phyloP scores from a whole-genome alignment of 2,888 invertebrate genomes.

The Caenorhabditis sulstoni region DNA sequence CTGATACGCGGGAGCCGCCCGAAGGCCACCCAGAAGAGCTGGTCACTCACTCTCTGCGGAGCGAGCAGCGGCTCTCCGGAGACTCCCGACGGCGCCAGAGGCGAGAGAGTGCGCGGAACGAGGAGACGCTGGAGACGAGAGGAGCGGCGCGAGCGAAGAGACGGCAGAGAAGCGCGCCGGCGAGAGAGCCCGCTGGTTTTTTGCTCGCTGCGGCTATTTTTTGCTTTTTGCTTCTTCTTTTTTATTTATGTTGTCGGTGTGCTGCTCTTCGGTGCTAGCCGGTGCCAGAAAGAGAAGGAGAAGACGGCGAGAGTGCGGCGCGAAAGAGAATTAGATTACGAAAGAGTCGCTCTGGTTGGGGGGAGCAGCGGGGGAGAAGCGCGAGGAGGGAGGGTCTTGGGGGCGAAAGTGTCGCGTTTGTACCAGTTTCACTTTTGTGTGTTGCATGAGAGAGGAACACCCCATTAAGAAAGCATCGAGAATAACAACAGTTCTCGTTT shows the following conservation, averaged over 20 bases:
- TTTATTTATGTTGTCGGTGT: constrained; percentile 28
- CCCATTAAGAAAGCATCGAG: constrained; percentile 26
- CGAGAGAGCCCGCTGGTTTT: constrained; percentile 22
- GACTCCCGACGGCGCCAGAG: neutral
- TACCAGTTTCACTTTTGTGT: constrained; percentile 19
- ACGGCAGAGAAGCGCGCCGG: constrained; percentile 2
- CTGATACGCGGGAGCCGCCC: constrained; percentile 32
- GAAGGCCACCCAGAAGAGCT: constrained; percentile 16
- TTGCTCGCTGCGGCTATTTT: constrained; percentile 24
- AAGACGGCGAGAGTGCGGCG: constrained; percentile 5
- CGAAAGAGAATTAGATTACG: constrained; percentile 28
- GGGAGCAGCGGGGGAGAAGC: neutral
- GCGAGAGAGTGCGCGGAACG: neutral
- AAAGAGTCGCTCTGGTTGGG: constrained; percentile 9
- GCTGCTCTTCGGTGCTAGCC: constrained; percentile 37
- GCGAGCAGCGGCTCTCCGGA: neutral
- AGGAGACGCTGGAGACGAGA: constrained; percentile 15
- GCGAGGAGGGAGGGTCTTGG: constrained; percentile 8
- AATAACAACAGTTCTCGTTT: constrained; percentile 35
- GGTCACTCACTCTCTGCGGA: too few species aligned
- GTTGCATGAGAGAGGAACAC: constrained; percentile 9
- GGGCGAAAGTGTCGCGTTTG: neutral
- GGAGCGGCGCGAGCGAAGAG: constrained; percentile 37
- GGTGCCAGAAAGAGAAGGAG: constrained; percentile 26
- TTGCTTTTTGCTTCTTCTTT: constrained; percentile 17